Conservation (phyloP, 2,888 invertebrate genomes). For the Platypus cylindrus region DNA sequence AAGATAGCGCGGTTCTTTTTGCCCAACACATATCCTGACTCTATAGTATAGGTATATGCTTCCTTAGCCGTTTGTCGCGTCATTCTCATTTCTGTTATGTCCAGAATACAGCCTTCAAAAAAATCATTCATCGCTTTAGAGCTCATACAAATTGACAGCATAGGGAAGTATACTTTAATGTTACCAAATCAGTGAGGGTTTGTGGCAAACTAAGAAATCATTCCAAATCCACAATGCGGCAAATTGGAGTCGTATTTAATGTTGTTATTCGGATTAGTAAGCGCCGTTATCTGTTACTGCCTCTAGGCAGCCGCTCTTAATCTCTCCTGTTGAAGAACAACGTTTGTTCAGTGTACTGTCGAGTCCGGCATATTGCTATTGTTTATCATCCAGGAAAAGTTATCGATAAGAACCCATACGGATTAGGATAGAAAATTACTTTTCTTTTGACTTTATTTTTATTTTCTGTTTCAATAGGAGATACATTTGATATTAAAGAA, state of each 20-base stretch:
- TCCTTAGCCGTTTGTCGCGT: no score
- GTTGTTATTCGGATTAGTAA: conserved; percentile 40
- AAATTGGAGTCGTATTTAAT: conserved; percentile 43
- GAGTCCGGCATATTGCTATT: conserved; percentile 15
- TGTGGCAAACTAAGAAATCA: conserved; percentile 31
- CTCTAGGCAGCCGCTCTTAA: conserved; percentile 34
- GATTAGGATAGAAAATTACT: conserved; percentile 14
- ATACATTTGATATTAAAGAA: no score
- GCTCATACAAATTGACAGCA: no score
- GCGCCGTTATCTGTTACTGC: conserved; percentile 34
- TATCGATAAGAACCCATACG: conserved; percentile 9
- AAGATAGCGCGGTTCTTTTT: no score
- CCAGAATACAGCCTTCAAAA: no score
- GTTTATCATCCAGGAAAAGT: conserved; percentile 16
- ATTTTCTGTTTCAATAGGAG: no score
- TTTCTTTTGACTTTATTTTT: conserved; percentile 2
- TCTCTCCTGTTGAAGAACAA: conserved; percentile 26
- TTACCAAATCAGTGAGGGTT: conserved; percentile 32
- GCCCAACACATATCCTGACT: no score
- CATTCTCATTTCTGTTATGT: no score
- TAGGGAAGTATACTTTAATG: no score
- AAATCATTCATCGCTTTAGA: no score
- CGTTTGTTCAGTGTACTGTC: conserved; percentile 14
- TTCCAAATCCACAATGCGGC: conserved; percentile 39
- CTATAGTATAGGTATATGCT: no score